Conservation (phyloP, 1,140 invertebrate genomes). For the Brachionus angularis region DNA sequence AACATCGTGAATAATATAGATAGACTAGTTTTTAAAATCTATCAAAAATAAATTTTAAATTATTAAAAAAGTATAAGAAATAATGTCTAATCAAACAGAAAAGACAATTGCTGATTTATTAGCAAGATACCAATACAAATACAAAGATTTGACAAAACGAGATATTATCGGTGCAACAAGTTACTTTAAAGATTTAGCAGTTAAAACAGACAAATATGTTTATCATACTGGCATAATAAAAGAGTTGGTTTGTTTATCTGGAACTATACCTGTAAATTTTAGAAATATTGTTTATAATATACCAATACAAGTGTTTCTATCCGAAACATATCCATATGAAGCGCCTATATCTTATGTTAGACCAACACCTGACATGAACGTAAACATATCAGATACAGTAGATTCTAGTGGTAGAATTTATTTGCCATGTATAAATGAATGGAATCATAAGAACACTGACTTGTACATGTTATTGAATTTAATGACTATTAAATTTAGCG, state of each 20-base stretch:
- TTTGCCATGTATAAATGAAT: conserved; percentile 91
- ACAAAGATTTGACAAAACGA: conserved; percentile 38
- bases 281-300: conserved; percentile 83
- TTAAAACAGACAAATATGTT: not conserved
- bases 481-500: conserved; percentile 87
- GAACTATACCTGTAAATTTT: conserved; percentile 85
- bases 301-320: conserved; percentile 88
- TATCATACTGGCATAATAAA: conserved; percentile 72
- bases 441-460: conserved; percentile 78
- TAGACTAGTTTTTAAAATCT: too few relatives aligned
- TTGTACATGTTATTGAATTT: conserved; percentile 79
- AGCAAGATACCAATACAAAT: conserved; percentile 11
- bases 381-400: conserved; percentile 87
- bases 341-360: conserved; percentile 96
- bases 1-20: too few relatives aligned
- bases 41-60: not conserved
- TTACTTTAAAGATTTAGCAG: conserved; percentile 33
- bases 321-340: conserved; percentile 93
- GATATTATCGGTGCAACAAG: conserved; percentile 7
- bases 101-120: conserved; percentile 4
- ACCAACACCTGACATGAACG: conserved; percentile 89
- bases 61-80: not conserved
- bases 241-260: conserved; percentile 76
- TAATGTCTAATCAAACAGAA: conserved; percentile 22
- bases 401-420: conserved; percentile 93